Base-by-base conservation (phyloP, 1,140 invertebrate species). In the Euwallacea similis region DNA sequence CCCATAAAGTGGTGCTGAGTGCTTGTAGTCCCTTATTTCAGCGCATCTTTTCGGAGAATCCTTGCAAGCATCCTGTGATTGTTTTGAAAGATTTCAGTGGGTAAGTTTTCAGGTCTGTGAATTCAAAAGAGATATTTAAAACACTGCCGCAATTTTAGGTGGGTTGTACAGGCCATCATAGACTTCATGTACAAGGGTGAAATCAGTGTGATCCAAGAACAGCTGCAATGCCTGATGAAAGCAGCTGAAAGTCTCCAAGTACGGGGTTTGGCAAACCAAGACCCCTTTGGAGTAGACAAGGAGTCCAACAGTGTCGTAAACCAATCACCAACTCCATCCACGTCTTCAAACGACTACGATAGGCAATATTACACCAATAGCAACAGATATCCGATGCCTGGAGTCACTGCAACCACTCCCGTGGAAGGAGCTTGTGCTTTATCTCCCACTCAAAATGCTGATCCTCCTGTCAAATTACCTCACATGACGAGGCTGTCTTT, bases 161-260 rank as follows among this genome's bases (percentile, higher is more conserved):
- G 92, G 87, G 93, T 95, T 75, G 88, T 96, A 47, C 90, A 93
- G 78, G 92, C 93, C 7, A 89, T 96, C 41, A 89, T 96, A 55
- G 92, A 95, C 82, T 96, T 96, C 75, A 96, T 96, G 93, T 96
- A 96, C 83, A 89, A 91, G 63, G 94, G 94, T 42, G 93, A 95
- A 83, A 93, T 96, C 62, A 91, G 90, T 63, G 92, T 96, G 2
- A 88, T 88, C 0, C 91, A 94, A 76, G 92, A 95, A 73, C 91
- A 93, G 46, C 83, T 96, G 0, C 86, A 90, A 21, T 88, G 88
- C 8, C 84, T 96, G 58, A 92, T 96, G 76, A 89, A 91, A 76
- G 93, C 93, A 0, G 94, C 93, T 0, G 93, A 95, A 77, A 92
- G 90, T 62, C 84, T 96, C 62, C 92, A 95, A 79, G 89, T 94